A percentile compares a stretch with the other conserved stretches of the same genome.
Conservation (phyloP, 1,140 invertebrate species). For the Cephus cinctus region DNA sequence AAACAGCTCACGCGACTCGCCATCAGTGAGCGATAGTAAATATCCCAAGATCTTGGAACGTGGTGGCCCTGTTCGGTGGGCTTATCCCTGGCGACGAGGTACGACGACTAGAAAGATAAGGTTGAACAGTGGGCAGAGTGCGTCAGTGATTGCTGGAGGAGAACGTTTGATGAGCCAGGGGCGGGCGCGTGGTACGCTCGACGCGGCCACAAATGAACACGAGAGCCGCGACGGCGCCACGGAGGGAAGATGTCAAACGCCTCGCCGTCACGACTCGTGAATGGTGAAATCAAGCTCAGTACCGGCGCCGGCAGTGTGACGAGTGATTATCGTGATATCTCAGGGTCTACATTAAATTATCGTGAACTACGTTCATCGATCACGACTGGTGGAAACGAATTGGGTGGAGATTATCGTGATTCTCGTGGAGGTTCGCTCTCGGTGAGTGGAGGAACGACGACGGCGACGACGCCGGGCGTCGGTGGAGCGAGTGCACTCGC, state of each 20-base stretch:
- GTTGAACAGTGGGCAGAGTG: background rate
- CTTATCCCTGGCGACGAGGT: background rate
- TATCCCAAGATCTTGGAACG: slow-evolving; percentile 4
- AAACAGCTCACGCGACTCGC: slow-evolving; percentile 18
- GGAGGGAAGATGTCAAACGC: slow-evolving; percentile 37
- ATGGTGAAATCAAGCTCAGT: slow-evolving; percentile 32
- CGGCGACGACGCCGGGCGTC: slow-evolving; percentile 11
- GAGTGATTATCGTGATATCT: slow-evolving; percentile 13
- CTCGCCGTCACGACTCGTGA: slow-evolving; percentile 31
- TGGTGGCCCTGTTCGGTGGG: background rate
- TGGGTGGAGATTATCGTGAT: too few species aligned
- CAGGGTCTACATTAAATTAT: too few species aligned
- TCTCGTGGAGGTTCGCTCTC: slow-evolving; percentile 10
- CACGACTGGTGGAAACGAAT: too few species aligned
- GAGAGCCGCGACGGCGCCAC: slow-evolving; percentile 21
- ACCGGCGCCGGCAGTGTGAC: slow-evolving; percentile 2
- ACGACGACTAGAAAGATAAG: background rate
- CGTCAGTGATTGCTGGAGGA: background rate
- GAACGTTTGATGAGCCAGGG: slow-evolving; percentile 31
- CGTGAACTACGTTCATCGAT: too few species aligned
- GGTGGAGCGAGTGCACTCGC: slow-evolving; percentile 9
- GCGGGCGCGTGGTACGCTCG: slow-evolving; percentile 35
- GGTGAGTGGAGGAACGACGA: slow-evolving; percentile 11
- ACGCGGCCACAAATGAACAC: slow-evolving; percentile 28
- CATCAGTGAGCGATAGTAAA: slow-evolving; percentile 9